Conservation (phyloP, 2,113 vertebrate genomes). For the Macrotis lagotis region DNA sequence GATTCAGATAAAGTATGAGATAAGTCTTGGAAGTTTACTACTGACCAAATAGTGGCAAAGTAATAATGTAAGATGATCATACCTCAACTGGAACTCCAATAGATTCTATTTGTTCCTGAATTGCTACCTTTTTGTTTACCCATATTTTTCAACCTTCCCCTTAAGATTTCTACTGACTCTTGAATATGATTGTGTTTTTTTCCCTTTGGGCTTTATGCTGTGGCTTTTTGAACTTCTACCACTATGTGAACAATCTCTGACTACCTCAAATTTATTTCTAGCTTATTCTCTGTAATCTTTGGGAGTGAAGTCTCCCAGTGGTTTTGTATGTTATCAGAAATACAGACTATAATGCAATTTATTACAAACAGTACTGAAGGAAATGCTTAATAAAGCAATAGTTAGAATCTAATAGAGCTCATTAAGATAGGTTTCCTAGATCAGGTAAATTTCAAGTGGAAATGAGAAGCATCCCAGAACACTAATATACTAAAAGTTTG, state of each 20-base stretch:
- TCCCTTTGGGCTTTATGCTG: background rate
- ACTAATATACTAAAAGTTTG: background rate
- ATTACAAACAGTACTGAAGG: constrained; percentile 14
- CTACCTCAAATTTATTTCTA: background rate
- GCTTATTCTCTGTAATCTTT: background rate
- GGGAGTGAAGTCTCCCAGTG: background rate
- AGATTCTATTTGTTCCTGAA: background rate
- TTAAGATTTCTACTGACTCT: background rate
- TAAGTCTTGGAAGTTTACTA: background rate
- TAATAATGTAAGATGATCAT: background rate
- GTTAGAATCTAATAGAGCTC: background rate
- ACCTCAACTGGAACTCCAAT: background rate
- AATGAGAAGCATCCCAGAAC: background rate
- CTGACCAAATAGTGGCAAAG: background rate
- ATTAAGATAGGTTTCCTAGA: background rate
- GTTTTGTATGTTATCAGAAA: background rate
- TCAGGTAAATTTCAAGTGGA: background rate
- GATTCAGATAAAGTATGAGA: no score
- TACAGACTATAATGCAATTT: background rate
- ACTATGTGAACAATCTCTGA: background rate
- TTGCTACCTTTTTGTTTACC: background rate
- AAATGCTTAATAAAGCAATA: background rate
- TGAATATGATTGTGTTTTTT: background rate
- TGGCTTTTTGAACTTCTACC: background rate
- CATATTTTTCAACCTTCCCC: background rate